A percentile compares a stretch with the other conserved stretches of the same genome.
Conservation (phyloP, 2,797 vertebrate genomes). For the Podarcis siculus region DNA sequence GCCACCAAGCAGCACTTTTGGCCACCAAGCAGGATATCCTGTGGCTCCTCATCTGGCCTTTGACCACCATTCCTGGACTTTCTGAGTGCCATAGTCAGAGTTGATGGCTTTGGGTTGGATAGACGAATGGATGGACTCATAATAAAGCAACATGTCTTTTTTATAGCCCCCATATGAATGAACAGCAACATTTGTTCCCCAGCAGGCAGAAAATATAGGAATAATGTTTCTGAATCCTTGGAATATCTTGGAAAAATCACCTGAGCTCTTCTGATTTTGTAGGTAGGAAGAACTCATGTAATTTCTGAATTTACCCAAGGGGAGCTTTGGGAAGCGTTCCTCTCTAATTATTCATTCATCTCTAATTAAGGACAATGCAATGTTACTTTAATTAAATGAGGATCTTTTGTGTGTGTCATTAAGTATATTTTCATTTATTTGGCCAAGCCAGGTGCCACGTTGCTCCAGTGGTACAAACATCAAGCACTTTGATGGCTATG, state of each 20-base stretch:
- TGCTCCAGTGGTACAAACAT: background rate
- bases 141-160: background rate
- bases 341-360: background rate
- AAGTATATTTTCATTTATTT: background rate
- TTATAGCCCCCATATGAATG: background rate
- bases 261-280: background rate
- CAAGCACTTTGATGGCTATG: background rate
- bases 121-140: background rate
- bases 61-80: background rate
- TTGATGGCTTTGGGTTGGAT: background rate
- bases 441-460: background rate
- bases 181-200: background rate
- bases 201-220: background rate
- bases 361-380: background rate
- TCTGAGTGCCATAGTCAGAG: background rate
- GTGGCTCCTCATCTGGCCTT: too few relatives aligned
- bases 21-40: too few relatives aligned
- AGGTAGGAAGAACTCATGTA: background rate
- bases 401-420: background rate
- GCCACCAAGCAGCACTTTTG: too few relatives aligned
- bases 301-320: background rate
- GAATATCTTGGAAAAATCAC: background rate
- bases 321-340: background rate
- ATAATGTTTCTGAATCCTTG: background rate
- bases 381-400: background rate